Evolutionary conservation across 2,888 invertebrate species (phyloP).

Genomic region (Drosophila mimetica): DNA sequence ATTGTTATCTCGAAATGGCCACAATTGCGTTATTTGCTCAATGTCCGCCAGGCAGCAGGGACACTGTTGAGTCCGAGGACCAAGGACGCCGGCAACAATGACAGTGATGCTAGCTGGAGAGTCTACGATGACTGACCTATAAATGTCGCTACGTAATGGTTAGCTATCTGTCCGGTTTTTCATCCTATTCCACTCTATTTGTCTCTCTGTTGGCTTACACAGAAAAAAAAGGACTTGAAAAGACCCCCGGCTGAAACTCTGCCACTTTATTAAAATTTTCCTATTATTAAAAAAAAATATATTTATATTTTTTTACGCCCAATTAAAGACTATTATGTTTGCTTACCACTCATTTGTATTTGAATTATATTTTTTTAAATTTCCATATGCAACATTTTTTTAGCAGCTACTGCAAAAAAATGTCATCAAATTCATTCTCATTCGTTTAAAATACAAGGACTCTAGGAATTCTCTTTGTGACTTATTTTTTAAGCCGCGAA

Average conservation of each 20-base stretch:
- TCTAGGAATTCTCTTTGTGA: not conserved
- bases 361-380: constrained; percentile 1
- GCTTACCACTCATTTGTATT: not conserved
- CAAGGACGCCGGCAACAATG: constrained; percentile 36
- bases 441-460: too few relatives aligned
- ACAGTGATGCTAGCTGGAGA: constrained; percentile 24
- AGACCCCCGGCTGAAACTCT: too few relatives aligned
- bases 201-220: constrained; percentile 35
- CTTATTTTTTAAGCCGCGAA: not conserved
- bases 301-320: too few relatives aligned
- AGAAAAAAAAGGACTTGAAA: too few relatives aligned
- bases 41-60: constrained; percentile 47
- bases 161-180: constrained; percentile 42
- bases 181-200: constrained; percentile 31
- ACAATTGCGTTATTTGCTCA: constrained; percentile 72
- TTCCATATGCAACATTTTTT: not conserved
- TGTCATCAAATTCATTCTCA: too few relatives aligned
- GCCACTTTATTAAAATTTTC: not conserved
- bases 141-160: constrained; percentile 45
- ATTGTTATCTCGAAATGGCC: constrained; percentile 74
- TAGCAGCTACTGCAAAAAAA: not conserved
- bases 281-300: not conserved
- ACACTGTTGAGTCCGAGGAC: constrained; percentile 24
- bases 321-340: not conserved
- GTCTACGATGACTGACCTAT: constrained; percentile 53